phyloP scores from a whole-genome alignment of 2,888 invertebrate genomes.

The Troglohyphantes excavatus region DNA sequence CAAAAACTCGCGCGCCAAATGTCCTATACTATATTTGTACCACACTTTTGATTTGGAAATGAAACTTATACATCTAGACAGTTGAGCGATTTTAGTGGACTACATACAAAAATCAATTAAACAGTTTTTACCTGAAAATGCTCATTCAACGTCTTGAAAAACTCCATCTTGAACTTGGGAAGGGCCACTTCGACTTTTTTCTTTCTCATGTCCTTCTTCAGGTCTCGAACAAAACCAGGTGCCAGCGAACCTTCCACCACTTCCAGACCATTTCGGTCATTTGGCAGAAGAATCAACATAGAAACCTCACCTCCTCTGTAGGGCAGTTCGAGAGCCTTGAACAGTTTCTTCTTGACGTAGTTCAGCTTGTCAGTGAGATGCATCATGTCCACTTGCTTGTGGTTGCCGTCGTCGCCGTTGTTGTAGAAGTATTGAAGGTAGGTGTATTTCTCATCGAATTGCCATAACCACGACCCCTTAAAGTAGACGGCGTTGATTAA shows the following conservation, averaged over 20 bases:
- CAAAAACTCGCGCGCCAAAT: no score
- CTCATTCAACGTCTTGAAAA: constrained; percentile 48
- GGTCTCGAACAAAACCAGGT: constrained; percentile 42
- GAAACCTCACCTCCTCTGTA: constrained; percentile 46
- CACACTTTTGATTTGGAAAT: no score
- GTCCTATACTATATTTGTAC: no score
- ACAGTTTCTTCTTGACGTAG: constrained; percentile 58
- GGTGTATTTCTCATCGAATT: constrained; percentile 82
- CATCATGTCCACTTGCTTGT: constrained; percentile 82
- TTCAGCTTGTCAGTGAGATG: constrained; percentile 80
- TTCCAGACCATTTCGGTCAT: constrained; percentile 30
- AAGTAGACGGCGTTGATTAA: constrained; percentile 84
- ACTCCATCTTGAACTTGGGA: constrained; percentile 82
- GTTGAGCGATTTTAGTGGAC: no score
- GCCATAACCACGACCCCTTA: constrained; percentile 83
- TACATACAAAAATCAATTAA: no score
- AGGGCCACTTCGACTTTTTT: constrained; percentile 56
- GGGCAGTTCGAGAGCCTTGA: constrained; percentile 76
- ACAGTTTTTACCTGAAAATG: no score
- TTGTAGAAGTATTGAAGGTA: constrained; percentile 77
- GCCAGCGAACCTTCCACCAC: constrained; percentile 40
- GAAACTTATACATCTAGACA: no score
- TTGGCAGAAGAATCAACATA: constrained; percentile 72
- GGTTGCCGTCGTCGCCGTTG: constrained; percentile 28
- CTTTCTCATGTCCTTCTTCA: constrained; percentile 15